Evolutionary conservation across 2,888 invertebrate genomes (phyloP), one percentile per base, ranked within the genome.

Genomic region (Scotopteryx bipunctaria): DNA sequence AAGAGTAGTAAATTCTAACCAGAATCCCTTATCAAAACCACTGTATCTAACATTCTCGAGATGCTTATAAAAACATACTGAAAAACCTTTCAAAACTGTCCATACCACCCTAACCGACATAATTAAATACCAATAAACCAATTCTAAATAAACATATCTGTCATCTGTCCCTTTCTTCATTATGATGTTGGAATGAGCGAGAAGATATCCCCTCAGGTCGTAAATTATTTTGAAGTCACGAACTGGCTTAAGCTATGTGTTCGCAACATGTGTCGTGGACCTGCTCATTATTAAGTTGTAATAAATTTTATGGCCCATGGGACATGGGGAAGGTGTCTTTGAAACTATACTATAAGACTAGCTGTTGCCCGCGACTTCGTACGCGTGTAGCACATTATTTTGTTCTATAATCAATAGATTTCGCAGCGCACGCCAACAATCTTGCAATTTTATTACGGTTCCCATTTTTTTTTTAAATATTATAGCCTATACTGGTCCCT

Each of bases 41-140:
- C 11, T 35, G 25, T 21, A 40, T 44, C 44, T 27, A 14, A n/a
- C 9, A 40, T 45, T 36, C 31, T 17, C 1, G 0, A 25, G 8
- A 37, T 38, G 9, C 14, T 23, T 6, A 21, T 46, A 40, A 52
- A 47, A 47, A 37, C 29, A 5, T 23, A 47, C 19, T 11, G 8
- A 56, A 55, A 48, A 48, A 51, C 45, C 41, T 25, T 57, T 27
- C 41, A 52, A 69, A 61, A 64, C 35, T 46, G 37, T 73, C 65
- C 65, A 57, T 48, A 57, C 64, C 70, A 56, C 64, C 55, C 54
- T 48, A 38, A 58, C 61, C 66, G 71, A 73, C 75, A 77, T 76
- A 80, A 83, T 86, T 87, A 86, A 86, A 87, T 78, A 77, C 76
- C 80, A 77, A 87, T 86, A 86, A 86, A 81, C 73, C 69, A 71